Base-by-base conservation (phyloP, 2,797 vertebrate species). In the Ctenopoma multispine region DNA sequence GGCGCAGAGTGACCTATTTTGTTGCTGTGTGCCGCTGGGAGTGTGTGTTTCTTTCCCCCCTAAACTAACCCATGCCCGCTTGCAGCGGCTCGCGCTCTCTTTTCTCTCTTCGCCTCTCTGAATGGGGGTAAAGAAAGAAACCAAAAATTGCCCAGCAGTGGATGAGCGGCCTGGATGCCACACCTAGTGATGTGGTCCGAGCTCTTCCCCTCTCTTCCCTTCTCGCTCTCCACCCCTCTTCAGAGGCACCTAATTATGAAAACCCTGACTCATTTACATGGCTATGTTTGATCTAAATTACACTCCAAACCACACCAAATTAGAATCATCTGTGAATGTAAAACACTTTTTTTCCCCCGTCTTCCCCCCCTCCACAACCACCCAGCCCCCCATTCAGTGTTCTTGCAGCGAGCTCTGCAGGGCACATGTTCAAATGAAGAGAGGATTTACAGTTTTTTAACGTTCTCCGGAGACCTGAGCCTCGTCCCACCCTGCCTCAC, bases 291-390 rank as follows among this genome's bases (percentile, higher is more conserved):
- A 99, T 99, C 96, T 98, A 97, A 98, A 99, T 98, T 97, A 96
- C 95, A 97, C 95, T 97, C 96, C 94, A 97, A 98, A 99, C 97
- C 97, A 93, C 96, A 97, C 96, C 96, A 98, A 99, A 99, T 98
- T 96, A 96, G 95, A 96, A 97, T 97, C 97, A 98, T 98, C 97
- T 97, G 96, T 96, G 96, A 96, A 96, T 95, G 95, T 88, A 87
- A 97, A 96, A 96, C 96, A 95, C 96, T 96, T 86, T 86, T 89
- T 88, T 78, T 68, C 67, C 64, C 57, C 17, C 6, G 14, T 50
- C 64, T 59, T 46, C 59, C 24, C 55, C 60, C 24, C 51, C 66
- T 60, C 7, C 3, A n/a, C n/a, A n/a, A 38, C 47, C 18, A 29
- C 14, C 46, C 94, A 9, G 18, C 20, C 58, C 40, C 24, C 61